Percentiles rank a stretch among this genome's conserved stretches.
Conservation (phyloP, 2,797 vertebrate species). For the Silurus lanzhouensis region DNA sequence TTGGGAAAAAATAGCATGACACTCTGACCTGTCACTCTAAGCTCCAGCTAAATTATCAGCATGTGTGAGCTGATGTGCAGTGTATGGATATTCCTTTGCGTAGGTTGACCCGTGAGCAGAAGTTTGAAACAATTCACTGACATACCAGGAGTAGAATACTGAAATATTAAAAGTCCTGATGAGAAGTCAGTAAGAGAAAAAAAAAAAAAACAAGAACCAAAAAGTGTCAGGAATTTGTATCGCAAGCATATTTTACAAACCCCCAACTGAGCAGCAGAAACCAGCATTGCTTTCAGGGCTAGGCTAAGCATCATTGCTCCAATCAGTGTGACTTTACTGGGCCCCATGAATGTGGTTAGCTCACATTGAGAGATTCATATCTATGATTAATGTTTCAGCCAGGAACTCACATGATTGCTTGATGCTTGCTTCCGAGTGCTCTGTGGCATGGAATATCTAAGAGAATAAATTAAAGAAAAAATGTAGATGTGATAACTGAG, state of each 20-base stretch:
- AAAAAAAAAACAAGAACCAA: not conserved
- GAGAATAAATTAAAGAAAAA: not conserved
- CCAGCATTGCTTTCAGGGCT: not conserved
- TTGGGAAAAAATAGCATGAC: not conserved
- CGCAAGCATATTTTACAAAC: constrained; percentile 5
- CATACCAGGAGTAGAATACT: not conserved
- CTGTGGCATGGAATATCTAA: not conserved
- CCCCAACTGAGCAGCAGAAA: not conserved
- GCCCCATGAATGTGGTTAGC: not conserved
- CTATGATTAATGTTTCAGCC: constrained; percentile 4
- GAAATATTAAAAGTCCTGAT: constrained; percentile 4
- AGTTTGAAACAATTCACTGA: not conserved
- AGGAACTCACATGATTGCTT: not conserved
- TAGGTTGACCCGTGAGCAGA: not conserved
- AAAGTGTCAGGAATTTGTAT: not conserved
- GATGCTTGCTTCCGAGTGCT: not conserved
- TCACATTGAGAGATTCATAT: constrained; percentile 1
- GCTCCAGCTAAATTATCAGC: not conserved
- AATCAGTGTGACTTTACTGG: not conserved
- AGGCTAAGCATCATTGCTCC: constrained; percentile 18
- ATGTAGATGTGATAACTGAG: too few relatives aligned
- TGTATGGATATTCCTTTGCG: not conserved
- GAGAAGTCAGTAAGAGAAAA: not conserved
- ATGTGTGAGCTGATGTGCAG: not conserved
- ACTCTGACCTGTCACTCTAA: not conserved